Evolutionary conservation across 2,888 invertebrate species (phyloP), one percentile per base, ranked within the genome.

Genomic region (Lypha dubia): DNA sequence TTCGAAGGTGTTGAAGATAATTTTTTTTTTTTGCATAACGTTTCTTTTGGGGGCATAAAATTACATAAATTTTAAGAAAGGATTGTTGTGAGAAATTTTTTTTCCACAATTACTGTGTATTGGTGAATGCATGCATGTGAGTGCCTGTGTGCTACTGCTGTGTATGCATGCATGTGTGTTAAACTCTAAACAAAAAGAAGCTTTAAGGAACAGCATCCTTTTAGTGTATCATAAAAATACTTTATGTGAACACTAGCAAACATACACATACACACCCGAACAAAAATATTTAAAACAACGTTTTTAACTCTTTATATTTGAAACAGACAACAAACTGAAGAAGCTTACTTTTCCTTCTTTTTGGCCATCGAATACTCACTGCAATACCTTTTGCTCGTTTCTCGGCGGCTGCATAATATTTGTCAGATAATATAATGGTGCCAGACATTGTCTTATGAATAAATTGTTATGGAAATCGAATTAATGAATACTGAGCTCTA

Each of bases 401-500:
- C n/a, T 70, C 46, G 75, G 70, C 46, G 75, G 70, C 75, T 82
- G 81, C 75, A 82, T 82, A 63, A 44, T 56, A 74, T 63, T 89
- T 89, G 90, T 90, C 89, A 90, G 90, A 90, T 90, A 90, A 90
- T 90, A 91, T 91, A 90, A 92, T 91, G 90, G 90, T 91, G 90
- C 91, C 91, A 92, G 92, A 92, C 92, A 92, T 91, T 91, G 92
- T 91, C 92, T 92, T 92, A 92, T 92, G 92, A 92, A 92, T 92
- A 92, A 92, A 92, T 92, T 92, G 92, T 92, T 92, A 92, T 92
- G 92, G 92, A 92, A 92, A 92, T 92, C 92, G 92, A 92, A 92
- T 92, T 92, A 92, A 92, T 92, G 92, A 92, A 92, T 91, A 91
- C 91, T 89, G 89, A 88, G 89, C 81, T 62, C 79, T 79, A 60